Base-by-base conservation (phyloP, 1,140 invertebrate species). In the Drosophila ficusphila region DNA sequence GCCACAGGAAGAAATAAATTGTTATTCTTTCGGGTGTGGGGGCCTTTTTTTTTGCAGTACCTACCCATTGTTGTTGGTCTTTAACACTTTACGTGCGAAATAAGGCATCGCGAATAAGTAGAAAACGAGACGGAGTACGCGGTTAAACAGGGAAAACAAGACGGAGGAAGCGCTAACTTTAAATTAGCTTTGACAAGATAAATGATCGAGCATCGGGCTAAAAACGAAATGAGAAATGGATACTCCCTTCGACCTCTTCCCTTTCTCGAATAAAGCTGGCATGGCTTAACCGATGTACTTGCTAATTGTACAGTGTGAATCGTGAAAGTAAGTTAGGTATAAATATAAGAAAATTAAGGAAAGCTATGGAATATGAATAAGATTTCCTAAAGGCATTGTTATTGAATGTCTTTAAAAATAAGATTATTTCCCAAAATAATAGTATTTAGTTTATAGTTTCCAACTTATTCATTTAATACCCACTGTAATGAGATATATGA, bases 151-250 rank as follows among this genome's bases (percentile, higher is more conserved):
- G 2, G 33, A 14, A 29, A 51, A 33, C n/a, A 25, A 39, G 34
- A 54, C 54, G 39, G 12, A 44, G 53, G 49, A 69, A 61, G 52
- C 56, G 61, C 56, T 60, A 82, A 79, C 57, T 74, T 82, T 75
- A 83, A 83, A 78, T 83, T 85, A 78, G 71, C 79, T 85, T 83
- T 85, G 79, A 83, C 79, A 82, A 83, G 78, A 82, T 82, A 82
- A 82, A 82, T 82, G 78, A 82, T 76, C 68, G 49, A 29, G 19
- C 69, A 67, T 67, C 54, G 67, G 51, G 46, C 46, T 54, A 65
- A 74, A 65, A 74, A 57, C 70, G 70, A 74, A 74, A 57, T 74
- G 71, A 54, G 49, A 67, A 67, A 67, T 67, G 62, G 46, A 67
- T 67, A 67, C 60, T 42, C 33, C 34, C 44, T 39, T 2, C 60